Base-by-base conservation (phyloP, 1,140 invertebrate species). In the Colletes gigas region DNA sequence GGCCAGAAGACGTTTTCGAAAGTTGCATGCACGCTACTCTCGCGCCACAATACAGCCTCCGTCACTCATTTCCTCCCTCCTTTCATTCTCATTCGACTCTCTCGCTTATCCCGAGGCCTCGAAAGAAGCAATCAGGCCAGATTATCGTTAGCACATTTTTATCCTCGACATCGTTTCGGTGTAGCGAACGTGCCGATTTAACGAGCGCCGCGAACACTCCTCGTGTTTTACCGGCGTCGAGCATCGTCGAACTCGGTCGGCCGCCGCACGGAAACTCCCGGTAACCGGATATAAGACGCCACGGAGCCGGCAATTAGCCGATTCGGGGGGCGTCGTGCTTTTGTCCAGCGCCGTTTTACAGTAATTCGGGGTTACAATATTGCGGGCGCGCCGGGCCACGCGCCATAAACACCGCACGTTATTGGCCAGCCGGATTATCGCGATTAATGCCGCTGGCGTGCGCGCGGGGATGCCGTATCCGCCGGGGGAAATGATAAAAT, bases 341-440 rank as follows among this genome's bases (percentile, higher is more conserved):
- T 81, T 59, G 65, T 65, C 63, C 57, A 9, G 21, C 17, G 50
- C 55, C 69, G 73, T 87, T 50, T 86, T 87, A 72, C 60, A 86
- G 60, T 87, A 87, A 87, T 87, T 87, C 84, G 81, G 73, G 47
- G 77, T 70, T 86, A 86, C 84, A 83, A 87, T 86, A 87, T 81
- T 70, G 76, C 30, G 67, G 78, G 55, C 52, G 66, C 44, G 59
- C 30, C 21, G 30, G 54, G 60, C 47, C 54, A 72, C 54, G 39
- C 71, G 52, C 62, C 76, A 67, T 84, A 85, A 85, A 85, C 67
- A 72, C 44, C 50, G 57, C 77, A 84, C 55, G 44, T 84, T 77
- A 84, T 71, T 73, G 52, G 63, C 59, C 66, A 74, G 50, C 19
- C 55, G 67, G 78, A 84, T 67, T 80, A 72, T 84, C 73, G 73